Percentiles rank a stretch among this genome's conserved stretches.
Evolutionary conservation across 2,113 vertebrate species (phyloP).

Genomic region (Zosterops hypoxanthus): DNA sequence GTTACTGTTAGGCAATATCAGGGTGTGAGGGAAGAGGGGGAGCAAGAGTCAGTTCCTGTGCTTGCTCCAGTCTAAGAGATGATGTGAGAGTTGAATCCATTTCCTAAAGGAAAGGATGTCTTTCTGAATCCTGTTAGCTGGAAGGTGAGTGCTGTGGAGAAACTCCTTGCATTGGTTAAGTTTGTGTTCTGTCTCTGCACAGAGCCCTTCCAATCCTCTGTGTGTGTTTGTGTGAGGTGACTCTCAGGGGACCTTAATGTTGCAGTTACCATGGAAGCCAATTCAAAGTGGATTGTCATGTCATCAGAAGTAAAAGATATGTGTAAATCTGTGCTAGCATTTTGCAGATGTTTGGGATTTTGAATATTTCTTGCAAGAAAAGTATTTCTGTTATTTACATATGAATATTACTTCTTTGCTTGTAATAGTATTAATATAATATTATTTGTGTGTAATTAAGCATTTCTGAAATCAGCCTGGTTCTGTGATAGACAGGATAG

Average conservation of each 20-base stretch:
- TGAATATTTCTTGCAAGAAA: not conserved
- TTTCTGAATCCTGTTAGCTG: not conserved
- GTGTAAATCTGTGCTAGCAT: not conserved
- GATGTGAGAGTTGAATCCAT: not conserved
- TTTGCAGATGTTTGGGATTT: not conserved
- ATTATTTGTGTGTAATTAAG: not conserved
- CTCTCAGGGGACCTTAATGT: not conserved
- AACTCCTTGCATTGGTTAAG: not conserved
- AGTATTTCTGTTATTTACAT: not conserved
- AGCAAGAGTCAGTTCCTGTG: not conserved
- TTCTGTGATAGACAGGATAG: not conserved
- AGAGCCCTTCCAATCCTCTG: not conserved
- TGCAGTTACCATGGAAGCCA: not conserved
- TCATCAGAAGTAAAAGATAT: not conserved
- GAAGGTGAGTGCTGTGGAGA: not conserved
- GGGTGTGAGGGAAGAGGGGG: not conserved
- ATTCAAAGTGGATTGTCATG: conserved; percentile 3
- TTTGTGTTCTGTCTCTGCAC: not conserved
- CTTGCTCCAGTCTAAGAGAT: not conserved
- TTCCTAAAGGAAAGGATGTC: not conserved
- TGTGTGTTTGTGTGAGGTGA: not conserved
- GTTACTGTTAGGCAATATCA: not conserved
- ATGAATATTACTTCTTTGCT: not conserved
- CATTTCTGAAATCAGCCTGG: not conserved
- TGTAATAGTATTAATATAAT: not conserved